Conservation (phyloP, 37 sponge, comb jelly and placozoan species). For the Eunapius fragilis region DNA sequence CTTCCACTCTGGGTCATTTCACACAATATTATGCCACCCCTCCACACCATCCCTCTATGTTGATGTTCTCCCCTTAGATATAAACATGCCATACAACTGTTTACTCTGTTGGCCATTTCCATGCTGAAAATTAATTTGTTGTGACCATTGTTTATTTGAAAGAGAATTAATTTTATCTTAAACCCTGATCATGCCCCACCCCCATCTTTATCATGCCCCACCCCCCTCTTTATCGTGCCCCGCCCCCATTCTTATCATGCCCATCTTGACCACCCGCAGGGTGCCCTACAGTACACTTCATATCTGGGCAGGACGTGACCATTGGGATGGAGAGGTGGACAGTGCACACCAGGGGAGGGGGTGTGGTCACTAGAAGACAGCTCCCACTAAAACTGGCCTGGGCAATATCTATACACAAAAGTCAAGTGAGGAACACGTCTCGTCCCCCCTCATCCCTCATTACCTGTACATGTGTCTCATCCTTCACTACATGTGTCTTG, state of each 20-base stretch:
- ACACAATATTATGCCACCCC: too few relatives aligned
- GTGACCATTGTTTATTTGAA: too few relatives aligned
- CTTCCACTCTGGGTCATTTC: too few relatives aligned
- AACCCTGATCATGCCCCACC: too few relatives aligned
- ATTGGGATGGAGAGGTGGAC: slow-evolving; percentile 59
- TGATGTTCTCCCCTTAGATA: too few relatives aligned
- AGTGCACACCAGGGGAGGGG: slow-evolving; percentile 60
- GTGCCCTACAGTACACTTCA: slow-evolving; percentile 64
- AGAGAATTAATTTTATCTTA: too few relatives aligned
- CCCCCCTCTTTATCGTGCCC: neutral
- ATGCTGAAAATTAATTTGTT: too few relatives aligned
- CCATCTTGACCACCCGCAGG: too few relatives aligned
- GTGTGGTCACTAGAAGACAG: slow-evolving; percentile 53
- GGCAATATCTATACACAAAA: slow-evolving; percentile 95
- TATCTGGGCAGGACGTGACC: slow-evolving; percentile 50
- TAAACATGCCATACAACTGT: too few relatives aligned
- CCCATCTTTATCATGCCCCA: neutral
- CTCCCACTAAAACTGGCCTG: slow-evolving; percentile 90
- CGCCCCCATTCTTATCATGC: neutral
- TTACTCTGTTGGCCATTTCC: too few relatives aligned
- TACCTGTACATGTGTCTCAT: neutral
- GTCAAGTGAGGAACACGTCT: slow-evolving; percentile 63
- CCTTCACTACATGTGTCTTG: too few relatives aligned
- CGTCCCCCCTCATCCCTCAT: neutral
- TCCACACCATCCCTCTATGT: too few relatives aligned